A percentile compares a stretch with the other conserved stretches of the same genome.
phyloP scores from a whole-genome alignment of 2,888 invertebrate species.

The Hermodice carunculata region DNA sequence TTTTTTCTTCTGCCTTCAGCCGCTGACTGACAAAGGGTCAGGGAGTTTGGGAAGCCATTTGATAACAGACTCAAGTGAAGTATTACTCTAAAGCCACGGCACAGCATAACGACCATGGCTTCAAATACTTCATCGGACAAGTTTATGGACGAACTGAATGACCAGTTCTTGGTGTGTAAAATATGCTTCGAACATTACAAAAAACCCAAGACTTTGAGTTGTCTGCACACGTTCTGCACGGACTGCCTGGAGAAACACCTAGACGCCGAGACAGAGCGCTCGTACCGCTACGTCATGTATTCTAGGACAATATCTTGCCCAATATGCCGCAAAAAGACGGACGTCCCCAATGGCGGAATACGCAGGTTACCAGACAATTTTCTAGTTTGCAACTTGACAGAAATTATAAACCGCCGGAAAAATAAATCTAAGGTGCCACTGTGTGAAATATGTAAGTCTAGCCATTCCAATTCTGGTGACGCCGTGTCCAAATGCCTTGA shows the following conservation, averaged over 20 bases:
- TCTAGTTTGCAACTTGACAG: conserved; percentile 64
- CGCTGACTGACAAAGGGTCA: too few species aligned
- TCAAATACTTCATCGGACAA: conserved; percentile 41
- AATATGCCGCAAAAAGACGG: conserved; percentile 65
- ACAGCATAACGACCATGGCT: conserved; percentile 3
- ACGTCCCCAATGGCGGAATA: conserved; percentile 65
- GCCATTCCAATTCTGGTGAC: conserved; percentile 37
- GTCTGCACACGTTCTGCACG: conserved; percentile 67
- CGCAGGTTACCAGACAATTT: conserved; percentile 66
- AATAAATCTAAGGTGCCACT: conserved; percentile 3
- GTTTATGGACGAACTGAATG: conserved; percentile 66
- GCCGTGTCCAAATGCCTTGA: conserved; percentile 67
- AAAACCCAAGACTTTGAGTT: conserved; percentile 65
- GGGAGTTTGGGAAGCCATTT: too few species aligned
- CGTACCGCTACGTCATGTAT: conserved; percentile 57
- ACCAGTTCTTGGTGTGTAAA: conserved; percentile 68
- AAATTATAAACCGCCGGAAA: conserved; percentile 42
- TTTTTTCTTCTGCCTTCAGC: too few species aligned
- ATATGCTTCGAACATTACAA: conserved; percentile 65
- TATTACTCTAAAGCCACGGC: too few species aligned
- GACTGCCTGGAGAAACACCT: conserved; percentile 66
- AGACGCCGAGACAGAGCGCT: conserved; percentile 57
- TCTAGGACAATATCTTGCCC: conserved; percentile 63
- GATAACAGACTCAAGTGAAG: too few species aligned
- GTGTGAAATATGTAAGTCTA: conserved; percentile 38